These are phyloP conservation scores for Dilophus febrilis DNA, from an alignment of 2,888 invertebrate species.

Conservation along the genomic window DNA sequence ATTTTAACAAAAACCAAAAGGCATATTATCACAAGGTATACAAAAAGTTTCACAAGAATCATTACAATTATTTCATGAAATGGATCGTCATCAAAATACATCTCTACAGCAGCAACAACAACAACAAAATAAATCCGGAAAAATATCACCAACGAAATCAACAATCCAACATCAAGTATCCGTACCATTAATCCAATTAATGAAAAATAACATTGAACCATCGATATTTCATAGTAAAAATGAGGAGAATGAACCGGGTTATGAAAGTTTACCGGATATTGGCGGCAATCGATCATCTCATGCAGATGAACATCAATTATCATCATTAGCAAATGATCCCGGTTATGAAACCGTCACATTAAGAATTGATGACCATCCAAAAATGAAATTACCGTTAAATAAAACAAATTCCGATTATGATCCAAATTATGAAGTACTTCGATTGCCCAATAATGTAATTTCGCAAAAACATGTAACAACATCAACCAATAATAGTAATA, in stretches of 20 bases:
- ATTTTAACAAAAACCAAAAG: too few relatives aligned
- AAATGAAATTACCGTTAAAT: conserved; percentile 7
- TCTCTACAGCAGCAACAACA: too few relatives aligned
- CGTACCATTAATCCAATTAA: neutral
- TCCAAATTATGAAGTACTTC: conserved; percentile 65
- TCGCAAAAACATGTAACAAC: too few relatives aligned
- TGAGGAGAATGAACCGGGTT: conserved; percentile 17
- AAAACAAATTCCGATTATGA: conserved; percentile 44
- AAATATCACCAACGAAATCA: too few relatives aligned
- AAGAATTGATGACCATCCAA: conserved; percentile 16
- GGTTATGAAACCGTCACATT: conserved; percentile 49
- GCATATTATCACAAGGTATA: conserved; percentile 1
- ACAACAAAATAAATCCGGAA: too few relatives aligned
- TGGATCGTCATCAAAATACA: too few relatives aligned
- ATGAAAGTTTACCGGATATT: conserved; percentile 24
- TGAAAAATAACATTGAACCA: neutral
- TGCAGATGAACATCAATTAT: too few relatives aligned
- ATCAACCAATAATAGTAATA: too few relatives aligned
- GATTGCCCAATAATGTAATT: conserved; percentile 22
- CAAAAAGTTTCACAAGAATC: conserved; percentile 5
- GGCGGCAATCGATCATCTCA: too few relatives aligned
- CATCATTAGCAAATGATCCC: conserved; percentile 40
- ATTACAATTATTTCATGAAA: conserved; percentile 1
- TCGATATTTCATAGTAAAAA: neutral
- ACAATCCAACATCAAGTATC: too few relatives aligned